phyloP scores from a whole-genome alignment of 2,797 vertebrate genomes.

The Tenualosa thibaudeaui region DNA sequence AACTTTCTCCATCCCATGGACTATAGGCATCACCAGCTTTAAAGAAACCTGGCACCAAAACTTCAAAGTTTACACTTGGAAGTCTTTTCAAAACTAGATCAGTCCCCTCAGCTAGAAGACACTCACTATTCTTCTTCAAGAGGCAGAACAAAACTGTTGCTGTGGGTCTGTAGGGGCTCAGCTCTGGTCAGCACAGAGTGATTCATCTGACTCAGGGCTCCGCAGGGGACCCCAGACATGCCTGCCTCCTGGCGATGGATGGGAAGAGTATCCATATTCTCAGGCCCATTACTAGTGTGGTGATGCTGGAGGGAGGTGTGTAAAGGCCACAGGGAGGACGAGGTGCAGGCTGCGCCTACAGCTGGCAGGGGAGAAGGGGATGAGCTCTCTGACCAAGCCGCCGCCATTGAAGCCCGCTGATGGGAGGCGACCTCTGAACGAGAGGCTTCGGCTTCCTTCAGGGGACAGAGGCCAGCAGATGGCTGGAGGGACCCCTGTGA shows the following conservation, averaged over 20 bases:
- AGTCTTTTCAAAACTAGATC: too few species aligned
- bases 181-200: background rate
- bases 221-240: background rate
- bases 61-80: too few species aligned
- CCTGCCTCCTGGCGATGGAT: background rate
- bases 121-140: background rate
- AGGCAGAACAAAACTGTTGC: constrained; percentile 25
- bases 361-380: background rate
- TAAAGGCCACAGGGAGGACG: background rate
- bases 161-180: background rate
- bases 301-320: background rate
- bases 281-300: background rate
- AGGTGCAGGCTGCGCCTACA: background rate
- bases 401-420: background rate
- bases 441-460: background rate
- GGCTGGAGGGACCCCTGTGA: background rate
- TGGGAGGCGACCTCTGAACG: background rate
- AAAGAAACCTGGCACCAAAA: too few species aligned
- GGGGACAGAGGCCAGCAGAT: background rate
- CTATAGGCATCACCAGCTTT: too few species aligned
- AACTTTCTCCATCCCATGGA: too few species aligned
- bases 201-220: background rate
- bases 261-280: background rate
- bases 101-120: background rate
- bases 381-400: background rate